A percentile compares a stretch with the other conserved stretches of the same genome.
phyloP scores from a whole-genome alignment of 2,888 invertebrate genomes.

The Strigamia crassipes region DNA sequence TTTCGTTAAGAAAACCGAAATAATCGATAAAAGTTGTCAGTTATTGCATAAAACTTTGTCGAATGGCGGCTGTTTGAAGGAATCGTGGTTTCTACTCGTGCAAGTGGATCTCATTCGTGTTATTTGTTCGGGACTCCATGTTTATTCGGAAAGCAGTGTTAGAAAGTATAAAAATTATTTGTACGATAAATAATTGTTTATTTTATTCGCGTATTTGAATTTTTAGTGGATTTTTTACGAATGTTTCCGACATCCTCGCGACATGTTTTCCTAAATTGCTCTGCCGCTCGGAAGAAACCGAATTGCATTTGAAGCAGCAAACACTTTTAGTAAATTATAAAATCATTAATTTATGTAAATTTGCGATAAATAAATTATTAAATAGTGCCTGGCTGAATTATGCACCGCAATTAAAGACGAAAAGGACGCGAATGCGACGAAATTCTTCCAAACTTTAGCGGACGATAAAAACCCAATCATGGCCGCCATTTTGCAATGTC shows the following conservation, averaged over 20 bases:
- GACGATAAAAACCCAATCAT: too few species aligned
- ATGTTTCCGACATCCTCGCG: background rate
- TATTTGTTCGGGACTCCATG: background rate
- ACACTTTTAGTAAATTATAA: background rate
- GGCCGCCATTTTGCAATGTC: too few species aligned
- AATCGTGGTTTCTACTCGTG: background rate
- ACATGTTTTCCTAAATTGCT: constrained; percentile 2
- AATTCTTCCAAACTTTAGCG: too few species aligned
- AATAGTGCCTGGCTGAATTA: too few species aligned
- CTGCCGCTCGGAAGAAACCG: background rate
- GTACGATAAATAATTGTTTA: too few species aligned
- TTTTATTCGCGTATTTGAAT: too few species aligned
- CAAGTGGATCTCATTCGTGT: background rate
- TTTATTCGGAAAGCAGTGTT: background rate
- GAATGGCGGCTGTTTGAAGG: background rate
- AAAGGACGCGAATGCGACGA: too few species aligned
- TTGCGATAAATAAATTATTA: background rate
- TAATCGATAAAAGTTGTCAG: too few species aligned
- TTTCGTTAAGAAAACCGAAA: too few species aligned
- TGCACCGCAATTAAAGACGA: too few species aligned
- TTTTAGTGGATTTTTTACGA: background rate
- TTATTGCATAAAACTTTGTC: too few species aligned
- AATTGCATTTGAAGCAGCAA: background rate
- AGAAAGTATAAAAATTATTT: background rate
- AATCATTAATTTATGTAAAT: background rate